Conservation (phyloP, 2,888 invertebrate species). For the Sabellastarte sp. region DNA sequence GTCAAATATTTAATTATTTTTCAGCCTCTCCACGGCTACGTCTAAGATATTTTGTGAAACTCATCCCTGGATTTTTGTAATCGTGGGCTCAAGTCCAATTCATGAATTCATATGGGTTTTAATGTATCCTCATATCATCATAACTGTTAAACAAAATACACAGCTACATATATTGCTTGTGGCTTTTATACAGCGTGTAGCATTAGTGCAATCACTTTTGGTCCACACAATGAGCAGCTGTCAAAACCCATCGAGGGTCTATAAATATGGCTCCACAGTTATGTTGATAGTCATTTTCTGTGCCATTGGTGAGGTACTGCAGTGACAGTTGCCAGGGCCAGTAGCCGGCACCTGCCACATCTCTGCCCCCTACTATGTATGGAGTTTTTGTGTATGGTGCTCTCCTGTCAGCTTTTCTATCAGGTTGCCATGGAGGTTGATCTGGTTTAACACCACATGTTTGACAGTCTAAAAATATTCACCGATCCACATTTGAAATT, state of each 20-base stretch:
- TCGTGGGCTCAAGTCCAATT: no score
- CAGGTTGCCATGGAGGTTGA: slow-evolving; percentile 6
- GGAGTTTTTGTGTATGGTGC: background rate
- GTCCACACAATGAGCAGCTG: slow-evolving; percentile 31
- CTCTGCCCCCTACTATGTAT: slow-evolving; percentile 24
- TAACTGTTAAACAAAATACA: no score
- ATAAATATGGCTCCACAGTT: slow-evolving; percentile 27
- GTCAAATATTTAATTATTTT: no score
- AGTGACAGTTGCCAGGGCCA: slow-evolving; percentile 28
- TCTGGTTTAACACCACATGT: slow-evolving; percentile 15
- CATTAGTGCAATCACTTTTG: no score
- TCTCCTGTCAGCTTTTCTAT: background rate
- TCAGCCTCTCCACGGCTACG: no score
- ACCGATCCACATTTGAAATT: no score
- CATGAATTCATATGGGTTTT: no score
- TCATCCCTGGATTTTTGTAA: no score
- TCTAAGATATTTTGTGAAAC: no score
- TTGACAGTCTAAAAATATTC: background rate
- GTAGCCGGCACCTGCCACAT: slow-evolving; percentile 10
- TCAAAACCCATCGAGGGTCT: slow-evolving; percentile 17
- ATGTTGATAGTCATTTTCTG: slow-evolving; percentile 14
- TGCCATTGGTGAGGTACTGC: background rate
- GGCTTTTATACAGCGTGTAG: no score
- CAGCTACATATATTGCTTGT: no score
- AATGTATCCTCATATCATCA: no score